phyloP scores from a whole-genome alignment of 2,797 vertebrate species.

The Micromesistius poutassou region DNA sequence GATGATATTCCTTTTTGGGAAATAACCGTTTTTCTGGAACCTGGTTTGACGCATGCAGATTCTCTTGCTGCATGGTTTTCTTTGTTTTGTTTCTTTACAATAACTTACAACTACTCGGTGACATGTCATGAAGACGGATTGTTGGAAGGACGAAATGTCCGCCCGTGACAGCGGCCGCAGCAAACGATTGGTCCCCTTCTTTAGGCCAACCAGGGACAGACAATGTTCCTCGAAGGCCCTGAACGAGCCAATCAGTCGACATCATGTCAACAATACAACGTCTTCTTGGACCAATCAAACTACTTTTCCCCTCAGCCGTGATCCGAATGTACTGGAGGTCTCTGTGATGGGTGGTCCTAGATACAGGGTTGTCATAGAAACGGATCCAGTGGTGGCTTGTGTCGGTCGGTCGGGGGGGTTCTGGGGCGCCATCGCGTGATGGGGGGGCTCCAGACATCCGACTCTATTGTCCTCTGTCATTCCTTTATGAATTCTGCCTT shows the following conservation, averaged over 20 bases:
- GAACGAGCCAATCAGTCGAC: background rate
- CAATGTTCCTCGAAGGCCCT: too few species aligned
- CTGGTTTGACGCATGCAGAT: conserved; percentile 21
- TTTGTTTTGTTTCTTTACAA: conserved; percentile 8
- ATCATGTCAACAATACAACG: background rate
- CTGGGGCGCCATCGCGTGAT: too few species aligned
- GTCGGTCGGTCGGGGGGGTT: too few species aligned
- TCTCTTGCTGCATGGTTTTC: conserved; percentile 28
- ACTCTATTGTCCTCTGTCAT: conserved; percentile 41
- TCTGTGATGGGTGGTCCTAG: background rate
- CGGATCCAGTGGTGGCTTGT: background rate
- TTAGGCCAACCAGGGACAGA: background rate
- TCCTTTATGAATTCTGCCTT: conserved; percentile 68
- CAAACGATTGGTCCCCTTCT: background rate
- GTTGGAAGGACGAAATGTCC: background rate
- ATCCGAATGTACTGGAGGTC: background rate
- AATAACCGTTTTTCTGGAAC: background rate
- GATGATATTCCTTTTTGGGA: background rate
- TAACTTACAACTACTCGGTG: background rate
- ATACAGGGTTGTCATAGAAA: background rate
- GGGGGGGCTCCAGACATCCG: conserved; percentile 4
- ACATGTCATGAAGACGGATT: conserved; percentile 26
- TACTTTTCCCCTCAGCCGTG: background rate
- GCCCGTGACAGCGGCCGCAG: background rate
- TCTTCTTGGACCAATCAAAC: background rate